Conservation (phyloP, 1,140 invertebrate species). For the Nephila pilipes region DNA sequence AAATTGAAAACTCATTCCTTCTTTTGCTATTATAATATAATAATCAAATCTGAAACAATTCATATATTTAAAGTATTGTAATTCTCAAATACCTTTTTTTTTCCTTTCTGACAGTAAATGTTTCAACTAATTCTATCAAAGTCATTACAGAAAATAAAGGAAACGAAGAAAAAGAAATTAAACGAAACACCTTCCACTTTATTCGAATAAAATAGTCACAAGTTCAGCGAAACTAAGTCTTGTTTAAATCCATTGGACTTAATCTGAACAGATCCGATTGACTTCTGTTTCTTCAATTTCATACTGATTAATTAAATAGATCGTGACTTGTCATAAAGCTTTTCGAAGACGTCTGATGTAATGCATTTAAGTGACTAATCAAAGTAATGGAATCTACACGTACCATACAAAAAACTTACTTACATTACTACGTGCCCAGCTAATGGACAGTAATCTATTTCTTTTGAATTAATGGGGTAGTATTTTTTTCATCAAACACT, state of each 20-base stretch:
- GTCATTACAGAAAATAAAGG: not conserved
- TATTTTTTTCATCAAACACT: not conserved
- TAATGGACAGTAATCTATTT: conserved; percentile 50
- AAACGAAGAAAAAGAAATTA: too few relatives aligned
- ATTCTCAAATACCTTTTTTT: too few relatives aligned
- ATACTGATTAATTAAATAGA: conserved; percentile 8
- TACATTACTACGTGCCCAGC: not conserved
- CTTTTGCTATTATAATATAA: too few relatives aligned
- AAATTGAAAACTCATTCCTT: too few relatives aligned
- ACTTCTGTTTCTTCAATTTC: not conserved
- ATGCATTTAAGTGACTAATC: conserved; percentile 47
- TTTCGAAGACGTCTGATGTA: conserved; percentile 5
- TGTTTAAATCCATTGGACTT: not conserved
- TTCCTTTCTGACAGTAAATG: too few relatives aligned
- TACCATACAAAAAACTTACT: conserved; percentile 25
- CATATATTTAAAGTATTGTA: too few relatives aligned
- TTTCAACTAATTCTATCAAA: too few relatives aligned
- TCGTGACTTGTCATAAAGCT: conserved; percentile 47
- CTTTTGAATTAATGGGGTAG: conserved; percentile 16
- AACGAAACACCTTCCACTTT: not conserved
- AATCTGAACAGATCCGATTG: not conserved
- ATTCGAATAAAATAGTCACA: not conserved
- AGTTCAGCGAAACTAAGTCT: not conserved
- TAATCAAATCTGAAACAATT: too few relatives aligned
- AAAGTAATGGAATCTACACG: conserved; percentile 49